Base-by-base conservation (phyloP, 2,888 invertebrate genomes). In the Heliothis peltigera region DNA sequence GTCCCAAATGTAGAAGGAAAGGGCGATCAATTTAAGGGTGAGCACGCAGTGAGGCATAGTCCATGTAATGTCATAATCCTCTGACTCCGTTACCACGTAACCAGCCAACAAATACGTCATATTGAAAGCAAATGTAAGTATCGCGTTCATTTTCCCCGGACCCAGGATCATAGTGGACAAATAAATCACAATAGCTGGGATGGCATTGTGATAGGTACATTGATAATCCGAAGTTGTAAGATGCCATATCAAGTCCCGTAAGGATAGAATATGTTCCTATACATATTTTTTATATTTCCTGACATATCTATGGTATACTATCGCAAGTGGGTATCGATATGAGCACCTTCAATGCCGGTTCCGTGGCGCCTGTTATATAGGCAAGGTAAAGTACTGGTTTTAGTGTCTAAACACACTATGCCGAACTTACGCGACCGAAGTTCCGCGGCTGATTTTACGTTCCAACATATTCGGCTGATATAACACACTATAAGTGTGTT, bases 11-110 rank as follows among this genome's bases (percentile, higher is more conserved):
- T 97, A 97, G 89, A 97, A 98, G 0, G 97, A 96, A 7, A 98
- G 95, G 2, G 98, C 99, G 79, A 99, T 99, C 81, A 99, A 95
- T 83, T 98, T 96, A 42, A 99, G 93, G 0, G 98, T 97, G 60
- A 99, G 92, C 10, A 99, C 98, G 93, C 99, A 99, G 74, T 99
- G 99, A 0, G 99, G 99, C 97, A 99, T 98, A 6, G 99, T 99
- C 99, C 99, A 99, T 70, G 97, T 98, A 61, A 99, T 99, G 83
- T 98, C 98, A 87, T 99, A 99, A 10, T 96, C 96, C 79, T 97
- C 96, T 4, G 98, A 98, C 80, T 97, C 97, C 0, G 98, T 98
- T 76, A 94, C 95, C 79, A 96, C 96, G 89, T 99, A 99, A 5
- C 98, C 99, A 93, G 83, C 84, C 71, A 98, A 87, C 10, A 98